A percentile compares a stretch with the other conserved stretches of the same genome.
Evolutionary conservation across 2,113 vertebrate genomes (phyloP).

Genomic region (Meriones unguiculatus): DNA sequence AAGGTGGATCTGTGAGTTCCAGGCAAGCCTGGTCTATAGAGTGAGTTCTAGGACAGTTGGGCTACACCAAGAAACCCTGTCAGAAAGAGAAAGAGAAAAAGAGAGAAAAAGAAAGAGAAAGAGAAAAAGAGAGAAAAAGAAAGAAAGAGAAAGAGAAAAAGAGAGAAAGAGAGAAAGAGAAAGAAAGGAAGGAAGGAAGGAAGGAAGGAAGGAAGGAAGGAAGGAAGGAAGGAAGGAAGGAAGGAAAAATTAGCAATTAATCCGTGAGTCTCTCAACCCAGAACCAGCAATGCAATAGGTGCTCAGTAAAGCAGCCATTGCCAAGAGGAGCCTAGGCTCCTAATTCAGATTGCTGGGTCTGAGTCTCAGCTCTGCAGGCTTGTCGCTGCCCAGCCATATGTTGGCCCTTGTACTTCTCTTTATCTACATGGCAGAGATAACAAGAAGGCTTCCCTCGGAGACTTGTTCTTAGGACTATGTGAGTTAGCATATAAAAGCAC

Average conservation of each 20-base stretch:
- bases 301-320: background rate
- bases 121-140: no score
- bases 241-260: background rate
- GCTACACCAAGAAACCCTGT: background rate
- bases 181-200: no score
- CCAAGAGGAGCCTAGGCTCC: background rate
- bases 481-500: constrained; percentile 41
- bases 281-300: background rate
- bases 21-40: background rate
- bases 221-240: no score
- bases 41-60: background rate
- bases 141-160: no score
- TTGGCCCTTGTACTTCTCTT: background rate
- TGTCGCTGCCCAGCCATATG: background rate
- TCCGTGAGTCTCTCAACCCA: background rate
- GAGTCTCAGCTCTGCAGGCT: background rate
- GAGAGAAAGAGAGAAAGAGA: no score
- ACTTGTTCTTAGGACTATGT: constrained; percentile 20
- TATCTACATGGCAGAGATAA: background rate
- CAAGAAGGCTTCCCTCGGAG: background rate
- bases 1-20: background rate
- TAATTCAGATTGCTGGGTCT: background rate
- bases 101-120: no score
- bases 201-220: no score
- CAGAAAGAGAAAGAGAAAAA: no score